These are phyloP conservation scores for Notamacropus eugenii DNA, from an alignment of 2,797 vertebrate genomes.

Conservation along the genomic window DNA sequence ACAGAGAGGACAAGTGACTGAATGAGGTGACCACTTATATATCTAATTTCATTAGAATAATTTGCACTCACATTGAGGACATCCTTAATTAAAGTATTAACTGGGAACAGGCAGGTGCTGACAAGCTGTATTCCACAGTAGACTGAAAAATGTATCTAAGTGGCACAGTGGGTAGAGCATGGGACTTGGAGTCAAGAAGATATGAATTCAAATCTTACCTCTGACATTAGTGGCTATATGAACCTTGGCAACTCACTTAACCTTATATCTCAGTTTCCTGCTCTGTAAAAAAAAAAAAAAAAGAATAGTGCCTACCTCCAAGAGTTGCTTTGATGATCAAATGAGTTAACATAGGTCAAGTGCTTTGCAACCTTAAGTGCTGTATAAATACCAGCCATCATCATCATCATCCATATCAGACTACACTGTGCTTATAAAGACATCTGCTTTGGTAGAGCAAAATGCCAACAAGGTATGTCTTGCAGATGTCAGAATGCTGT, in stretches of 20 bases:
- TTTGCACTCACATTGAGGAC: too few species aligned
- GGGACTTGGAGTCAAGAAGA: neutral
- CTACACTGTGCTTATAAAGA: too few species aligned
- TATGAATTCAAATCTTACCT: neutral
- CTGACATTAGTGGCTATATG: neutral
- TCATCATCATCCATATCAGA: too few species aligned
- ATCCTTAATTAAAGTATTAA: too few species aligned
- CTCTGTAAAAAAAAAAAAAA: neutral
- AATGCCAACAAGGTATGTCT: too few species aligned
- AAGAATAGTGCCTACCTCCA: neutral
- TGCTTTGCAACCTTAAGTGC: neutral
- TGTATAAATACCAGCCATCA: neutral
- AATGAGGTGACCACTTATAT: too few species aligned
- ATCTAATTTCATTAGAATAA: too few species aligned
- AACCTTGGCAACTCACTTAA: neutral
- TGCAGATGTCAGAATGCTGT: neutral
- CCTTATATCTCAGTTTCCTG: neutral
- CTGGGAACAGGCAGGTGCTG: neutral
- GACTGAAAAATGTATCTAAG: too few species aligned
- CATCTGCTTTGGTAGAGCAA: too few species aligned
- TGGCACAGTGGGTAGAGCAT: neutral
- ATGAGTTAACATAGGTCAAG: neutral
- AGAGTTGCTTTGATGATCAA: neutral
- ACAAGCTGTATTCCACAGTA: neutral
- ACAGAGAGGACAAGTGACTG: too few species aligned